Evolutionary conservation across 2,888 invertebrate genomes (phyloP), one percentile per base, ranked within the genome.

Genomic region (Nomada fucata): DNA sequence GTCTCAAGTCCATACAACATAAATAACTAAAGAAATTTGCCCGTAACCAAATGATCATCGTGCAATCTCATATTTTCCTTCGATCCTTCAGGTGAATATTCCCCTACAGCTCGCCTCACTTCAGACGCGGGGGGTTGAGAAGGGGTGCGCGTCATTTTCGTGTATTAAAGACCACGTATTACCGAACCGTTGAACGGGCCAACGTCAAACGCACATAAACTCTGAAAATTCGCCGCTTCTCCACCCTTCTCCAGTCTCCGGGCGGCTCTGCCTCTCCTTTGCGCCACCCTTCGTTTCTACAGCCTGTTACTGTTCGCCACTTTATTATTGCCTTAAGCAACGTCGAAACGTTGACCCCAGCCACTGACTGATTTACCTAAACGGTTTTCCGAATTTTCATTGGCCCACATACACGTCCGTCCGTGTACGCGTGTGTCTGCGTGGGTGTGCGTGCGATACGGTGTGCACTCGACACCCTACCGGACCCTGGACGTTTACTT

Each of bases 321-420:
- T 88, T 88, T 88, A 88, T 88, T 86, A 88, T 76, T 78, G 78
- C 87, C 86, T 87, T 83, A 65, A 86, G 87, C 81, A 44, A 65
- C 79, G 69, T 64, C 82, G 83, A 88, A 88, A 78, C 86, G 83
- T 83, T 88, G 86, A 89, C 84, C 88, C 78, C 82, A 68, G 44
- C 75, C 75, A 61, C 74, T 79, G 84, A 91, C 90, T 89, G 90
- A 90, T 91, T 89, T 88, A 88, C 87, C 88, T 87, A 89, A 88
- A 89, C 89, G 82, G 88, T 90, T 91, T 90, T 90, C 82, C 89
- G 87, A 91, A 92, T 90, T 92, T 92, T 91, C 92, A 89, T 90
- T 88, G 86, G 80, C 59, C 76, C 67, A 29, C 79, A 78, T 2
- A 9, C 36, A 7, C 9, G 53, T n/a, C 13, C 47, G 76, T 67